Conservation (phyloP, 2,113 vertebrate genomes). For the Podarcis muralis region DNA sequence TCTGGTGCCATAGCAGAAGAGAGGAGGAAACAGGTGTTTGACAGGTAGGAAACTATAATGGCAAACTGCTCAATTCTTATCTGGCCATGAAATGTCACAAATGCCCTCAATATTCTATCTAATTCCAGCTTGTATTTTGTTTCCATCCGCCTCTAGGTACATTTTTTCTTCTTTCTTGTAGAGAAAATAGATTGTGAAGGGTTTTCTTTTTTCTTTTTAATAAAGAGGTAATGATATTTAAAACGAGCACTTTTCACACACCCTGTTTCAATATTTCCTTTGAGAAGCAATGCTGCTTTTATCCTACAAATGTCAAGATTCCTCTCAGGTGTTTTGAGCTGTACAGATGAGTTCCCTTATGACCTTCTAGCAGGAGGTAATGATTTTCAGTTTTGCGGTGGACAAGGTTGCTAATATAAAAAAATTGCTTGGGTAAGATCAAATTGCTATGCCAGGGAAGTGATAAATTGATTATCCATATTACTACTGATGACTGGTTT, state of each 20-base stretch:
- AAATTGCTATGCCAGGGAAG: background rate
- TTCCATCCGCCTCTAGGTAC: background rate
- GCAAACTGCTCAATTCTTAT: background rate
- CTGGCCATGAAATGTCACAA: background rate
- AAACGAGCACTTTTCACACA: background rate
- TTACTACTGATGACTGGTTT: background rate
- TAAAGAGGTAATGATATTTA: background rate
- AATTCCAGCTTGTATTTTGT: background rate
- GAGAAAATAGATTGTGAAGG: background rate
- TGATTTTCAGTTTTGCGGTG: background rate
- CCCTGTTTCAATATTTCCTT: background rate
- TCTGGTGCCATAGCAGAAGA: background rate
- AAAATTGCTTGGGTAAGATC: background rate
- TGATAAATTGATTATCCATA: background rate
- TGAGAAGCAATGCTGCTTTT: background rate
- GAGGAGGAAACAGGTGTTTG: background rate
- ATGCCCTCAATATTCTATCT: background rate
- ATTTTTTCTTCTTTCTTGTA: background rate
- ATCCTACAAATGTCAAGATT: conserved; percentile 12
- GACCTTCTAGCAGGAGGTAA: conserved; percentile 11
- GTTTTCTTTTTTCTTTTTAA: background rate
- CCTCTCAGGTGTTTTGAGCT: conserved; percentile 11
- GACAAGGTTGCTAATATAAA: background rate
- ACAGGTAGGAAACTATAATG: background rate
- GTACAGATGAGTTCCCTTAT: conserved; percentile 2